Percentiles rank a stretch among this genome's conserved stretches.
These are phyloP conservation scores for Eulemur mongoz DNA, from an alignment of 2,797 vertebrate species.

Conservation along the genomic window DNA sequence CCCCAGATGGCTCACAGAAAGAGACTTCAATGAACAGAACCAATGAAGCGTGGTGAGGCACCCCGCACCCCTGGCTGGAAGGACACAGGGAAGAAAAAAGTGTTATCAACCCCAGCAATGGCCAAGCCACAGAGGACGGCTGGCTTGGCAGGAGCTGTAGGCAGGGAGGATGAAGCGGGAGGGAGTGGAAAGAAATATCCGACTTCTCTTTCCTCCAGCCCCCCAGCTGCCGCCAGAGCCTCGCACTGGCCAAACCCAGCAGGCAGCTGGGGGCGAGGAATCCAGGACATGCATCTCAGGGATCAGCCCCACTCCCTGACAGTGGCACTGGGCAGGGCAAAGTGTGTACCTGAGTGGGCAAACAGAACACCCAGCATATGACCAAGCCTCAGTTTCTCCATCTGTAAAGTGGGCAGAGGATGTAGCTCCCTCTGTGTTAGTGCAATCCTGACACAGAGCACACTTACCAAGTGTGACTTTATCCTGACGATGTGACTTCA, in stretches of 20 bases:
- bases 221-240: not conserved
- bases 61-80: not conserved
- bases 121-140: not conserved
- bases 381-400: not conserved
- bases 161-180: not conserved
- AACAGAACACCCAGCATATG: not conserved
- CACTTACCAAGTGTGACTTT: too few relatives aligned
- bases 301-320: not conserved
- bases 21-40: not conserved
- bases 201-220: not conserved
- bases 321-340: not conserved
- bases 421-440: not conserved
- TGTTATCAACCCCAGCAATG: too few relatives aligned
- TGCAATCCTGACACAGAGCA: not conserved
- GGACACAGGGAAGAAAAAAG: not conserved
- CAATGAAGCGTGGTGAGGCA: not conserved
- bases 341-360: not conserved
- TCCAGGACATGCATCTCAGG: not conserved
- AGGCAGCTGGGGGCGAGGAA: not conserved
- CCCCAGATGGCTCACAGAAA: not conserved
- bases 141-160: not conserved
- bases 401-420: not conserved
- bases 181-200: too few relatives aligned
- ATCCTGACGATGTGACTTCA: not conserved
- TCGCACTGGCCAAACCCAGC: not conserved